phyloP scores from a whole-genome alignment of 64 coral and sea anemone species.

The Porites lutea region DNA sequence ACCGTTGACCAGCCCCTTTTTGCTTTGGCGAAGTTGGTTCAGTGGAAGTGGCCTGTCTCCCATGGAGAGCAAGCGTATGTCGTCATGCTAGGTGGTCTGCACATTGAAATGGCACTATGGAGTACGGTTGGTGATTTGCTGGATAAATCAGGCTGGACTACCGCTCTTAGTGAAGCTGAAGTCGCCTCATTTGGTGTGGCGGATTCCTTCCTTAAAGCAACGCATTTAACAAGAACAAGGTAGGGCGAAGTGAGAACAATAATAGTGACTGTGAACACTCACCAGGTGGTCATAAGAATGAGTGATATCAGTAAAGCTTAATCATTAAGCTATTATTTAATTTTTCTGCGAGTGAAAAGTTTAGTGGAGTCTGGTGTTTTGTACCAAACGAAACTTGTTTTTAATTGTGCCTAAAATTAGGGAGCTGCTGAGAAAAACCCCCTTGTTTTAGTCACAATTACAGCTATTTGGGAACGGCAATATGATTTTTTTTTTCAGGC shows the following conservation, averaged over 20 bases:
- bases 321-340: no score
- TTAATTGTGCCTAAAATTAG: no score
- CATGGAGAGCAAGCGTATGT: conserved; percentile 68
- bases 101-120: conserved; percentile 74
- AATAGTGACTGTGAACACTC: background rate
- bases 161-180: conserved; percentile 54
- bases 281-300: background rate
- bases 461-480: background rate
- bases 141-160: conserved; percentile 69
- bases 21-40: conserved; percentile 69
- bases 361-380: no score
- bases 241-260: background rate
- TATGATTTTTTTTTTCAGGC: conserved; percentile 47
- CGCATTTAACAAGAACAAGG: conserved; percentile 74
- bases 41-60: conserved; percentile 65
- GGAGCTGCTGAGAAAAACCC: no score
- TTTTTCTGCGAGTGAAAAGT: no score
- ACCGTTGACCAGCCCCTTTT: conserved; percentile 71
- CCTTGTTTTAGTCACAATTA: no score
- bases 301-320: no score
- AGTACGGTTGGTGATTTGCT: conserved; percentile 58
- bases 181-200: conserved; percentile 60
- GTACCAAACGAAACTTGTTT: no score
- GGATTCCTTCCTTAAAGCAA: conserved; percentile 71
- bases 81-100: conserved; percentile 57